Conservation (phyloP, 1,140 invertebrate genomes). For the Halyomorpha halys region DNA sequence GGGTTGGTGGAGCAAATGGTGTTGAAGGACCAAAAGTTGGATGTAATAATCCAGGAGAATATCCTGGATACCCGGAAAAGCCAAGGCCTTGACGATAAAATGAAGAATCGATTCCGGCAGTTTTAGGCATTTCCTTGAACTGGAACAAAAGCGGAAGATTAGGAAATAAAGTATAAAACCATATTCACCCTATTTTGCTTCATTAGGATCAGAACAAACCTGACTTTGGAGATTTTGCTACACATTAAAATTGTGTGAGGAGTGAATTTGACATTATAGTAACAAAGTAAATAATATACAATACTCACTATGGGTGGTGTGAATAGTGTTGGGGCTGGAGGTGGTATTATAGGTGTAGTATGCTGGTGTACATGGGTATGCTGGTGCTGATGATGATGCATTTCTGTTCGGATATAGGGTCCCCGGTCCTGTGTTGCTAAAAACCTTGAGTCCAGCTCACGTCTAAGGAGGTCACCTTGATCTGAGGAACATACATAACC, state of each 20-base stretch:
- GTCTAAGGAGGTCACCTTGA: conserved; percentile 72
- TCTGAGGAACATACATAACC: conserved; percentile 7
- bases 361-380: conserved; percentile 86
- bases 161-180: too few species aligned
- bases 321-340: conserved; percentile 46
- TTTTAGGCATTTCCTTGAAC: conserved; percentile 83
- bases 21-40: conserved; percentile 56
- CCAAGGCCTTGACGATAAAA: conserved; percentile 62
- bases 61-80: conserved; percentile 63
- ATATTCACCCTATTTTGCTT: too few species aligned
- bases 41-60: conserved; percentile 69
- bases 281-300: not conserved
- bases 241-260: too few species aligned
- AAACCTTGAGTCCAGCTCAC: conserved; percentile 85
- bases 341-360: conserved; percentile 49
- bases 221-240: too few species aligned
- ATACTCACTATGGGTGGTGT: conserved; percentile 37
- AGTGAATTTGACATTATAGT: too few species aligned
- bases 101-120: conserved; percentile 63
- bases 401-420: conserved; percentile 67
- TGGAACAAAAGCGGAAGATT: conserved; percentile 37
- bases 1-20: conserved; percentile 68
- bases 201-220: too few species aligned
- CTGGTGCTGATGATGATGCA: conserved; percentile 85
- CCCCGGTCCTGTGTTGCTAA: conserved; percentile 59